Conservation (phyloP, 1,140 invertebrate species). For the Psilanteris sp. region DNA sequence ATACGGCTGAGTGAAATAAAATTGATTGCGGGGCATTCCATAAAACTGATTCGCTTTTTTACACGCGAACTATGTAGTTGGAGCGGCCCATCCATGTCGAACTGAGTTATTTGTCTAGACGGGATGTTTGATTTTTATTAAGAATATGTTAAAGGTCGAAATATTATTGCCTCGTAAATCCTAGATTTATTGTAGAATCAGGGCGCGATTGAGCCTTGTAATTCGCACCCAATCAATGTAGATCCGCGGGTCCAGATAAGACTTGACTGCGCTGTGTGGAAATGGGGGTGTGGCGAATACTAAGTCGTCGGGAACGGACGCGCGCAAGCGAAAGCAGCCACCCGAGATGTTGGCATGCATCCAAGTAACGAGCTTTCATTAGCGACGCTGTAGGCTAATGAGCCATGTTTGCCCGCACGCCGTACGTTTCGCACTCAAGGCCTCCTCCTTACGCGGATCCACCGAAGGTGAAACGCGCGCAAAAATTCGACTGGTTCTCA, state of each 20-base stretch:
- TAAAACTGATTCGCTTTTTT: too few relatives aligned
- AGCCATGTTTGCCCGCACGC: constrained; percentile 72
- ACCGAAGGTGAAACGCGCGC: constrained; percentile 29
- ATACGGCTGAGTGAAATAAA: too few relatives aligned
- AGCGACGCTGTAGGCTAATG: constrained; percentile 79
- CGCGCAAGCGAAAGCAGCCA: constrained; percentile 58
- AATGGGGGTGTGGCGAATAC: constrained; percentile 70
- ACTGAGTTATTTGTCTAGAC: too few relatives aligned
- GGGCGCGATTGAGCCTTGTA: constrained; percentile 76
- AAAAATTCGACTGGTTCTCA: constrained; percentile 53
- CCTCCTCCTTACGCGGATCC: constrained; percentile 45
- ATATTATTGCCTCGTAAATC: constrained; percentile 29
- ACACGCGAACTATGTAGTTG: too few relatives aligned
- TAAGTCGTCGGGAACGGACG: constrained; percentile 65
- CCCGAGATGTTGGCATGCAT: constrained; percentile 68
- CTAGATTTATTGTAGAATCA: constrained; percentile 61
- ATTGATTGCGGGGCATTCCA: too few relatives aligned
- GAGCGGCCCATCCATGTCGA: too few relatives aligned
- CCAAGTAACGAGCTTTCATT: constrained; percentile 79
- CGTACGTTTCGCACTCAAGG: constrained; percentile 55
- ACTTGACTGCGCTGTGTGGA: constrained; percentile 23
- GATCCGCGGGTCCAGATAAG: constrained; percentile 77
- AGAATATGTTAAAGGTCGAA: constrained; percentile 31
- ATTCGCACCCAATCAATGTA: constrained; percentile 78
- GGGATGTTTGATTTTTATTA: too few relatives aligned